Evolutionary conservation across 2,797 vertebrate species (phyloP), one percentile per base, ranked within the genome.

Genomic region (Tarsius wallacei): DNA sequence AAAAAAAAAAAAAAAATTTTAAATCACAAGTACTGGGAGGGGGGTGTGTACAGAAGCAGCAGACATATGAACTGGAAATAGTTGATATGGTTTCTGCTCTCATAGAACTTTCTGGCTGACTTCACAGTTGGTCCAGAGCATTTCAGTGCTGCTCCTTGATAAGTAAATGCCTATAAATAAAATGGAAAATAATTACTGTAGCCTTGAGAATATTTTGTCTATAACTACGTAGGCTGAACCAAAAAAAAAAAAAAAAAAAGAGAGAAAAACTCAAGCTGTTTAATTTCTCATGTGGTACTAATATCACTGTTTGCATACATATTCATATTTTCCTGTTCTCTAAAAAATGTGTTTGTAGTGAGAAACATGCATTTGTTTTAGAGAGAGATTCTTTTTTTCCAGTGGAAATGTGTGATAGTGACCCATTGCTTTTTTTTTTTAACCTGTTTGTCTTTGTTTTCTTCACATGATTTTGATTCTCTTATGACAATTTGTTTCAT

Each of bases 121-220:
- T 89, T 93, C 47, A 71, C 14, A 57, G 28, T 91, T 88, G 19
- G 36, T 42, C 63, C 57, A n/a, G 15, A 85, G 51, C 1, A 66
- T 36, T 53, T 61, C 53, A 14, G 4, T 76, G 15, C 33, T 47
- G 90, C 77, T 57, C 55, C 14, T 51, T 71, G 55, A 10, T 78
- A 59, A 73, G 3, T 71, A 84, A 90, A 73, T 94, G 7, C 19
- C 31, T 76, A 10, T 51, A 17, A 91, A 64, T 63, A 78, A 91
- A 84, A 64, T 68, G 19, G 61, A 49, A 80, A 64, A 63, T 16
- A 70, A 42, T 51, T 76, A 51, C 12, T 93, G 14, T 85, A 47
- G 53, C 7, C 24, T 49, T 14, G 2, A 89, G 2, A 96, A n/a
- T 91, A 84, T 87, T 84, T 93, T 93, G 33, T 91, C 57, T 74